Percentiles rank a stretch among this genome's conserved stretches.
These are phyloP conservation scores for Tangara arthus DNA, from an alignment of 2,797 vertebrate genomes.

Conservation along the genomic window DNA sequence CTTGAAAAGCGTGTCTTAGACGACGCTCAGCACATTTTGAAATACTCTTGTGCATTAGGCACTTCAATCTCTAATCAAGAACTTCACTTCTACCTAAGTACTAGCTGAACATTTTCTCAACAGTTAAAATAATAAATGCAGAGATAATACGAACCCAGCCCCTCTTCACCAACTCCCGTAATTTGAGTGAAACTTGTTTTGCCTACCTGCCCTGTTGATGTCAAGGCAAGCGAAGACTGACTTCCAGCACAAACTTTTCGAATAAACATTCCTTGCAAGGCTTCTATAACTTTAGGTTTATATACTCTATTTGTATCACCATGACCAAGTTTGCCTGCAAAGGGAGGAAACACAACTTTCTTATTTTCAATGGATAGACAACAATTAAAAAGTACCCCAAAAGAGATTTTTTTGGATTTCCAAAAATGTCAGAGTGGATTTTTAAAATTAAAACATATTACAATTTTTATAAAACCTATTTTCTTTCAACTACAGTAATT, in stretches of 20 bases:
- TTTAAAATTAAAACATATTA: background rate
- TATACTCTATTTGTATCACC: constrained; percentile 84
- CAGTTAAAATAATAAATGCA: background rate
- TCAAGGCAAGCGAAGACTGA: constrained; percentile 82
- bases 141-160: background rate
- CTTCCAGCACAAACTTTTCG: constrained; percentile 84
- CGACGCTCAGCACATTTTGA: background rate
- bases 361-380: background rate
- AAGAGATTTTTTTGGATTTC: background rate
- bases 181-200: background rate
- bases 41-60: background rate
- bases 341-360: background rate
- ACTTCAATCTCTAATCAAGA: background rate
- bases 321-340: constrained; percentile 81
- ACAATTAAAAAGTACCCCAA: background rate
- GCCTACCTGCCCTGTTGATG: constrained; percentile 82
- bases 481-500: background rate
- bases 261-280: constrained; percentile 85
- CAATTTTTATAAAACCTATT: background rate
- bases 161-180: fast-evolving
- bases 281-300: constrained; percentile 84
- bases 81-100: background rate
- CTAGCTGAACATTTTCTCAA: background rate
- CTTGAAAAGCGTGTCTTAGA: background rate
- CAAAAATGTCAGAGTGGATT: background rate